phyloP scores from a whole-genome alignment of 2,888 invertebrate species.

The Druceiella hillmani region DNA sequence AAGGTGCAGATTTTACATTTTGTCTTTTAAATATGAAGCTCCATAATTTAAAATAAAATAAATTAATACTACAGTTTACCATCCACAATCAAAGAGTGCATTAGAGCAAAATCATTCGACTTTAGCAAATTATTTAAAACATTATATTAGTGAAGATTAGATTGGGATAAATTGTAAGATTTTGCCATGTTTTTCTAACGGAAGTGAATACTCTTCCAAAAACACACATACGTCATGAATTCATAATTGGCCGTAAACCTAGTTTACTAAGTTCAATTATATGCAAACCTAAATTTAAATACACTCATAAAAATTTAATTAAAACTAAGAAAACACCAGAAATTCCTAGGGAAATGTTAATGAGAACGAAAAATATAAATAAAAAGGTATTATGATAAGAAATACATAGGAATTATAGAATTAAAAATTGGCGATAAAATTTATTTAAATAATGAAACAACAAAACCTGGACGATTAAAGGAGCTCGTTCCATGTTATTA shows the following conservation, averaged over 20 bases:
- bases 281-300: conserved; percentile 23
- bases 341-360: conserved; percentile 17
- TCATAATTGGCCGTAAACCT: no score
- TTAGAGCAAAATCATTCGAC: no score
- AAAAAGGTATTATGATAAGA: conserved; percentile 11
- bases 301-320: conserved; percentile 22
- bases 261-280: conserved; percentile 20
- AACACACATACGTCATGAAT: no score
- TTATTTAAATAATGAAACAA: not conserved
- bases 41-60: no score
- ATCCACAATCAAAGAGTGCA: no score
- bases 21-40: no score
- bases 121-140: conserved; percentile 27
- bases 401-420: conserved; percentile 3
- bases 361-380: conserved; percentile 12
- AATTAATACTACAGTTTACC: no score
- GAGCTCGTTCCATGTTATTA: not conserved
- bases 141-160: conserved; percentile 26
- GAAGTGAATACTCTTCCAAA: no score
- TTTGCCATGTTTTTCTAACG: no score
- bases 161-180: no score
- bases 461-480: not conserved
- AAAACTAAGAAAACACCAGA: conserved; percentile 18
- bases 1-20: no score
- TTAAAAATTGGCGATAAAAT: not conserved